Conservation (phyloP, 1,140 invertebrate genomes). For the Steinernema khuongi region DNA sequence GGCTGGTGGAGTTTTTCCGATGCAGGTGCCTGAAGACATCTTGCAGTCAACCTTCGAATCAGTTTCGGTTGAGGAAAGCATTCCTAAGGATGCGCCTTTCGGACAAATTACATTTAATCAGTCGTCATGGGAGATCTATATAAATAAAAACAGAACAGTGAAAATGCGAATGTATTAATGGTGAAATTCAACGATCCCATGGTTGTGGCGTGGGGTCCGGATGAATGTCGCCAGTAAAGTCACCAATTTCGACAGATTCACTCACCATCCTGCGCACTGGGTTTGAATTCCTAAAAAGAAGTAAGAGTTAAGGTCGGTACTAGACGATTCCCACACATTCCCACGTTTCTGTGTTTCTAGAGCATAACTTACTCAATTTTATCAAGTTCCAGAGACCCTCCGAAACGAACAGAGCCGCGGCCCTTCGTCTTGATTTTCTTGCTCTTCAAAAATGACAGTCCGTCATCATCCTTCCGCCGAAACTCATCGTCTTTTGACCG, state of each 20-base stretch:
- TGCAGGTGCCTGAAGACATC: too few relatives aligned
- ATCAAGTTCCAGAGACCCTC: background rate
- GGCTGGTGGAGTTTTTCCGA: too few relatives aligned
- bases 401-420: background rate
- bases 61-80: too few relatives aligned
- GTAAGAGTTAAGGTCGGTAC: background rate
- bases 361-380: background rate
- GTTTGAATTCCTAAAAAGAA: background rate
- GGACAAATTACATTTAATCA: too few relatives aligned
- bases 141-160: too few relatives aligned
- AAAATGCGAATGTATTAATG: slow-evolving; percentile 5
- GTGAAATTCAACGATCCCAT: background rate
- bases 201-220: background rate
- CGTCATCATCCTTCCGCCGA: background rate
- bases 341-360: background rate
- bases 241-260: background rate
- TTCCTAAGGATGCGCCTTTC: too few relatives aligned
- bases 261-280: background rate
- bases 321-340: background rate
- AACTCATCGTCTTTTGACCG: background rate
- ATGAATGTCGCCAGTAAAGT: background rate
- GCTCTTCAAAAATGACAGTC: background rate
- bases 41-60: too few relatives aligned
- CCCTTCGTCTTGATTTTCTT: background rate
- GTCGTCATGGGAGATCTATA: too few relatives aligned